A percentile compares a stretch with the other conserved stretches of the same genome.
phyloP scores from a whole-genome alignment of 2,113 vertebrate genomes.

The Paracanthobrama guichenoti region DNA sequence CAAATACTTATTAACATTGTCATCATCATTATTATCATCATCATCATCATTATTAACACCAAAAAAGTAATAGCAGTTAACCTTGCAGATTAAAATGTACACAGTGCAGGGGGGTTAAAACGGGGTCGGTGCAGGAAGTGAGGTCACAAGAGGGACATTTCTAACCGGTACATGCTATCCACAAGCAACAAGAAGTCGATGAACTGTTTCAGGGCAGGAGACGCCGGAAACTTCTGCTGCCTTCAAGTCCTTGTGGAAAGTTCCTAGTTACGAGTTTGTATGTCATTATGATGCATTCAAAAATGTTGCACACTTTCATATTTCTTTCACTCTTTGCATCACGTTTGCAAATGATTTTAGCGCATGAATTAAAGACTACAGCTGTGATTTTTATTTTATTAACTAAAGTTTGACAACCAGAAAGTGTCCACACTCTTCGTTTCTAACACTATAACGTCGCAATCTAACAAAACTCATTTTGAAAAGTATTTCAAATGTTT shows the following conservation, averaged over 20 bases:
- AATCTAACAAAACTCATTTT: background rate
- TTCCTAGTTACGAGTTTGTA: conserved; percentile 13
- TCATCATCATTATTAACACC: conserved; percentile 77
- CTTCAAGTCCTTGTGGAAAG: conserved; percentile 25
- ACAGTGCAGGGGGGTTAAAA: conserved; percentile 67
- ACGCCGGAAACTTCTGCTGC: conserved; percentile 48
- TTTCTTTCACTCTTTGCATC: too few relatives aligned
- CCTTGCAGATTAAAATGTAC: conserved; percentile 79
- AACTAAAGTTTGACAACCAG: background rate
- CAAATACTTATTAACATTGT: conserved; percentile 79
- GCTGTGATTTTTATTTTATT: background rate
- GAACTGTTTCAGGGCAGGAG: conserved; percentile 66
- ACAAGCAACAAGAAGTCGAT: conserved; percentile 77
- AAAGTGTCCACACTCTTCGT: background rate
- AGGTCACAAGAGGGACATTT: conserved; percentile 79
- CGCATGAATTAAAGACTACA: background rate
- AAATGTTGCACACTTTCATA: background rate
- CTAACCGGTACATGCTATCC: conserved; percentile 84
- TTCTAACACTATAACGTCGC: background rate
- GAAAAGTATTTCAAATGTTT: background rate
- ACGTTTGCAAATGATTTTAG: background rate
- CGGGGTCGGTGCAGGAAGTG: conserved; percentile 55
- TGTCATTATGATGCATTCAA: background rate
- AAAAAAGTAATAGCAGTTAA: conserved; percentile 78
- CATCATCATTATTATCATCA: conserved; percentile 71